Percentiles rank a stretch among this genome's conserved stretches.
These are phyloP conservation scores for Petaurus breviceps DNA, from an alignment of 2,113 vertebrate species.

Conservation along the genomic window DNA sequence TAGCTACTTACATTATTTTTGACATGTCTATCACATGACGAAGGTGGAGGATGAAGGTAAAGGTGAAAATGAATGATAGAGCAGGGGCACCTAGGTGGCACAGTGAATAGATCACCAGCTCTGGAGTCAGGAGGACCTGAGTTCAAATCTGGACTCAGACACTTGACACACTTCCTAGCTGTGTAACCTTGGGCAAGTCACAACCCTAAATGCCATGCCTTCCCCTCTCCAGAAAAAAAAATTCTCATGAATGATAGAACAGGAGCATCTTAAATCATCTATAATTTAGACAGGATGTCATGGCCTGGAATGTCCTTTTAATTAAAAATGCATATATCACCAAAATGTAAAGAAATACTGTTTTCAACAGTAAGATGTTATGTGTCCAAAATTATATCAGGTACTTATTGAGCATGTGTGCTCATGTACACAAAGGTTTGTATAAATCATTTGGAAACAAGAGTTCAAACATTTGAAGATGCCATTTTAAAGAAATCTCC, in stretches of 20 bases:
- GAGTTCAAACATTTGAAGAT: conserved; percentile 14
- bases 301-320: not conserved
- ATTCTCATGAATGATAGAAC: not conserved
- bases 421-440: not conserved
- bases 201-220: too few relatives aligned
- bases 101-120: too few relatives aligned
- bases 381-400: not conserved
- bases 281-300: not conserved
- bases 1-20: not conserved
- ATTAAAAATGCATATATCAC: not conserved
- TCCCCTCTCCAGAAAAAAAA: too few relatives aligned
- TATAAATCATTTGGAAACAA: conserved; percentile 26
- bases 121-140: too few relatives aligned
- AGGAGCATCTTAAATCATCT: conserved; percentile 14
- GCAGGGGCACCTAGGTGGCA: not conserved
- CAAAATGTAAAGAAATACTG: not conserved
- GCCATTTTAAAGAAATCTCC: not conserved
- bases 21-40: not conserved
- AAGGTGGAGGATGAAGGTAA: not conserved
- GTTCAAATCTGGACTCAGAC: too few relatives aligned
- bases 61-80: not conserved
- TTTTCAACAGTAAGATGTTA: not conserved
- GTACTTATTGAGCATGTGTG: not conserved
- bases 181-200: too few relatives aligned
- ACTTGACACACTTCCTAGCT: too few relatives aligned